Conservation (phyloP, 2,797 vertebrate species). For the Gallinago nigripennis region DNA sequence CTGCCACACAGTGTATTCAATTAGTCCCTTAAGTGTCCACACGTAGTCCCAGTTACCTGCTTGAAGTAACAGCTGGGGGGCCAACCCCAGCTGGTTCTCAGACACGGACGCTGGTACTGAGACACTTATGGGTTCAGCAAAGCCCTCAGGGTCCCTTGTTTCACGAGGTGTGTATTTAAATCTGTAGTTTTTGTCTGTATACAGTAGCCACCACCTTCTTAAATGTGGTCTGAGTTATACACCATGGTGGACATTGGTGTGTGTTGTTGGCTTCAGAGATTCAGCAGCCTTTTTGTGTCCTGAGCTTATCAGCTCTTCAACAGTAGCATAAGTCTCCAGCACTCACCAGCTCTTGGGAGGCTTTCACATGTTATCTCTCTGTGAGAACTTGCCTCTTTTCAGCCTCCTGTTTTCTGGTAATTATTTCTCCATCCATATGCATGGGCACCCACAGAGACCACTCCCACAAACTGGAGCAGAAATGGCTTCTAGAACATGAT, state of each 20-base stretch:
- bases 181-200: neutral
- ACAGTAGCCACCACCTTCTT: neutral
- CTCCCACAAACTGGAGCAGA: neutral
- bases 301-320: neutral
- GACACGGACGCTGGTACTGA: neutral
- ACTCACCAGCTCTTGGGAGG: neutral
- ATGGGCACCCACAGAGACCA: neutral
- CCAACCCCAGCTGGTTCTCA: neutral
- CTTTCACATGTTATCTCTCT: neutral
- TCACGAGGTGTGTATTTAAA: neutral
- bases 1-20: neutral
- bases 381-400: neutral
- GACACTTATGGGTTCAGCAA: neutral
- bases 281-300: neutral
- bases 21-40: neutral
- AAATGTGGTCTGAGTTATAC: neutral
- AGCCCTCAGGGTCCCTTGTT: neutral
- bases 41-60: neutral
- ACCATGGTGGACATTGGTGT: neutral
- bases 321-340: accelerated
- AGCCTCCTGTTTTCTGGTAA: neutral
- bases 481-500: neutral
- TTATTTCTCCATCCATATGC: neutral
- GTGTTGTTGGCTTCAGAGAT: neutral
- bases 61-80: neutral